Evolutionary conservation across 2,113 vertebrate genomes (phyloP).

Genomic region (Oryzias celebensis): DNA sequence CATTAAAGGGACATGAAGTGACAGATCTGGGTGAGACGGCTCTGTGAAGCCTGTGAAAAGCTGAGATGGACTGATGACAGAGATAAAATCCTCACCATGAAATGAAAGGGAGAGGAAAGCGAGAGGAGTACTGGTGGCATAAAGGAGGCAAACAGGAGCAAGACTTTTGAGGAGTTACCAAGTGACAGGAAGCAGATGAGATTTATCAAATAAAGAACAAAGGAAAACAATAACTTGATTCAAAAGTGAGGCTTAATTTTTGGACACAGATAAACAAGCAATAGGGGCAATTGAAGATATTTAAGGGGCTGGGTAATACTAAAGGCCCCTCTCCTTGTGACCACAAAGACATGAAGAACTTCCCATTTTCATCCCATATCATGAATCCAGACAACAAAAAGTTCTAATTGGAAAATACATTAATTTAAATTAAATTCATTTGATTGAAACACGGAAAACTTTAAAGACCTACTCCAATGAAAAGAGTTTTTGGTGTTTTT

Average conservation of each 20-base stretch:
- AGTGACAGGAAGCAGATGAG: slow-evolving; percentile 27
- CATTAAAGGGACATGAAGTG: slow-evolving; percentile 45
- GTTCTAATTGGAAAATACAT: too few species aligned
- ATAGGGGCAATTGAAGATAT: too few species aligned
- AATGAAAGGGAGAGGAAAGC: slow-evolving; percentile 36
- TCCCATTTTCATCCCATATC: too few species aligned
- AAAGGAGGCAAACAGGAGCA: slow-evolving; percentile 26
- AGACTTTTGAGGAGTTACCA: slow-evolving; percentile 35
- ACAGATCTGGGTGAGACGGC: slow-evolving; percentile 24
- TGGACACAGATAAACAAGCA: slow-evolving; percentile 22
- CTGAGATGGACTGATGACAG: slow-evolving; percentile 21
- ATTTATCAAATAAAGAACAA: slow-evolving; percentile 1
- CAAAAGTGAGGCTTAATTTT: slow-evolving; percentile 22
- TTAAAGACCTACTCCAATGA: too few species aligned
- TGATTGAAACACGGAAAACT: too few species aligned
- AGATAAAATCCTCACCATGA: slow-evolving; percentile 33
- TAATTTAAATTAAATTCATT: too few species aligned
- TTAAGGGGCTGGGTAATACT: too few species aligned
- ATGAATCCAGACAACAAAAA: too few species aligned
- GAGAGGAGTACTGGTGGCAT: slow-evolving; percentile 37
- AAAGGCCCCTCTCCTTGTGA: too few species aligned
- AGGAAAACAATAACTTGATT: slow-evolving; percentile 15
- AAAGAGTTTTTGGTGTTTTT: too few species aligned
- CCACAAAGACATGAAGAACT: too few species aligned
- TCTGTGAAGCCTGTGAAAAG: slow-evolving; percentile 9